Conservation (phyloP, 2,888 invertebrate genomes). For the Fragum fragum region DNA sequence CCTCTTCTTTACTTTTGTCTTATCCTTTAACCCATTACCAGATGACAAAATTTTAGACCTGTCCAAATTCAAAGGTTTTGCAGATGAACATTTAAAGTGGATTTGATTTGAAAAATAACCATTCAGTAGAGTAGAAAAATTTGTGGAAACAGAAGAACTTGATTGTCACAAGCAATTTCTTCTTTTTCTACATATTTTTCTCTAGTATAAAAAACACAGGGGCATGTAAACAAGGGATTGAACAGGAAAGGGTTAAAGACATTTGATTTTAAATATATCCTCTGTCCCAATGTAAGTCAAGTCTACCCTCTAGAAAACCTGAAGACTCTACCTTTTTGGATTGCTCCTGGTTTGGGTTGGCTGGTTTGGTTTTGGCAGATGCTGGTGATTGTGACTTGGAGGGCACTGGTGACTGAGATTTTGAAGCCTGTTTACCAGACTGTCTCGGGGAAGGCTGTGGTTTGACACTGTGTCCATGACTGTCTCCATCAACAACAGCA, state of each 20-base stretch:
- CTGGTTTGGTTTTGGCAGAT: constrained; percentile 49
- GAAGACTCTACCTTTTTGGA: constrained; percentile 67
- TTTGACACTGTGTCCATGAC: constrained; percentile 56
- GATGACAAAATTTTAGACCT: no score
- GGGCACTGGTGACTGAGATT: constrained; percentile 31
- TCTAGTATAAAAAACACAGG: no score
- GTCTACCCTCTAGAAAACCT: not conserved
- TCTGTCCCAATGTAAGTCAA: not conserved
- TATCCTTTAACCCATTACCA: no score
- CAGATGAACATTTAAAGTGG: no score
- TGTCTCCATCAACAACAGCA: constrained; percentile 64
- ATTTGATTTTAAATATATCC: not conserved
- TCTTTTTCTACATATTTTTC: no score
- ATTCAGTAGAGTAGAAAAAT: no score
- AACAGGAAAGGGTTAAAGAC: no score
- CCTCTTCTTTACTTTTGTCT: no score
- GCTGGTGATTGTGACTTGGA: constrained; percentile 35
- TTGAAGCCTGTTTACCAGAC: constrained; percentile 44
- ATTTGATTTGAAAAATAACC: no score
- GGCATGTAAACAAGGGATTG: not conserved
- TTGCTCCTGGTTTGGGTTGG: constrained; percentile 49
- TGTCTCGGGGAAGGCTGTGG: constrained; percentile 68
- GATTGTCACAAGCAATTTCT: no score
- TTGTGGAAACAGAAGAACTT: no score
- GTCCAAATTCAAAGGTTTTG: no score